Base-by-base conservation (phyloP, 2,888 invertebrate genomes). In the Ariolimax columbianus region DNA sequence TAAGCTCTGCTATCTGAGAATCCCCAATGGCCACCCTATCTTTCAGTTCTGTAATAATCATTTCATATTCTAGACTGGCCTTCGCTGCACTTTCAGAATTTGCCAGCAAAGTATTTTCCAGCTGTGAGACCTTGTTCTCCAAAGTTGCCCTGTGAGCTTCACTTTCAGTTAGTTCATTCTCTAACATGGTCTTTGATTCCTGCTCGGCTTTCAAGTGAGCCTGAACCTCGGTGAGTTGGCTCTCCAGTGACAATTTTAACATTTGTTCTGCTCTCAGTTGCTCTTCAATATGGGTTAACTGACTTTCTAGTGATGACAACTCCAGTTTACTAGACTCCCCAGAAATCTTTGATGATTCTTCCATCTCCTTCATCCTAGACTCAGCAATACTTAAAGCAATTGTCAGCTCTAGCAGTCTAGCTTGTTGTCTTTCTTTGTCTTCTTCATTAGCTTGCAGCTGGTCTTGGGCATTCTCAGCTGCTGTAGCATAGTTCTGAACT, bases 401-500 rank as follows among this genome's bases (percentile, higher is more conserved):
- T n/a, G 83, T 77, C 36, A 77, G 68, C 47, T 83, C 83, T 36
- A 26, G 9, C n/a, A 83, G 51, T 23, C 51, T 36, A 36, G 70
- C 51, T 30, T 83, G 55, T 26, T 36, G 23, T 14, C 36, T 33
- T 14, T 43, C 51, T 43, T 33, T 75, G 14, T 40, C 66, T 26
- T 87, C 87, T 66, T 87, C 84, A 30, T 85, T 38, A 40, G 72
- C 63, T 33, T 86, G 84, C 19, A 89, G 59, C 80, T 88, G 84
- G 19, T 30, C 72, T 79, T 89, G 85, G 1, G 87, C 85, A 11
- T 40, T 47, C 26, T 86, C 83, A 0, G 82, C 87, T 38, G 73
- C 79, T 36, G 84, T 72, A 0, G 86, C 87, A 81, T 88, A 86
- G 2, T 36, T 55, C 83, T 84, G 87, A 14, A 83, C 68, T 79